Percentiles rank a stretch among this genome's conserved stretches.
Conservation (phyloP, 2,797 vertebrate genomes). For the Phataginus tricuspis region DNA sequence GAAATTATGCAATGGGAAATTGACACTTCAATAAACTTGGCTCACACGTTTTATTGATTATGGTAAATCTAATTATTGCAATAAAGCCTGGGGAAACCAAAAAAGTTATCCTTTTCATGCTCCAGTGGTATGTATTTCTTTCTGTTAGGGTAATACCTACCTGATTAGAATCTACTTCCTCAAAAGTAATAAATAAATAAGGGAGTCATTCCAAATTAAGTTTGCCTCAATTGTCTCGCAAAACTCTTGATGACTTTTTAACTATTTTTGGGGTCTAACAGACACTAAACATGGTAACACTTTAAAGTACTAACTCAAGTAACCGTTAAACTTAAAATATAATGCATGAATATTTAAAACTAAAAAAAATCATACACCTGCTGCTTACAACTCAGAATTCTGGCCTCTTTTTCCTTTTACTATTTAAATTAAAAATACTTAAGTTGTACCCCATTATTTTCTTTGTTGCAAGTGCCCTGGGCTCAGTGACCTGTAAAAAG, state of each 20-base stretch:
- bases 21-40: constrained; percentile 85
- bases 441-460: neutral
- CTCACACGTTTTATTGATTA: constrained; percentile 88
- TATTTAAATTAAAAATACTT: constrained; percentile 18
- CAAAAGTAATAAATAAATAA: constrained; percentile 60
- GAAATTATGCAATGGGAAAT: constrained; percentile 89
- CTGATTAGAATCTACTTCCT: constrained; percentile 46
- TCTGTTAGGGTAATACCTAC: constrained; percentile 61
- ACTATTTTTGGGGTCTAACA: constrained; percentile 1
- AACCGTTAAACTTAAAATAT: constrained; percentile 45
- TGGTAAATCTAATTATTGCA: constrained; percentile 86
- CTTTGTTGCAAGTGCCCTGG: constrained; percentile 6
- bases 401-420: neutral
- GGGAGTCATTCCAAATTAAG: constrained; percentile 8
- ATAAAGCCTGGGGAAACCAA: constrained; percentile 79
- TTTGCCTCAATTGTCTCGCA: constrained; percentile 41
- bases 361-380: neutral
- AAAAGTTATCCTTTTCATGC: constrained; percentile 73
- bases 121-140: constrained; percentile 72
- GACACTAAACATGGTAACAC: neutral
- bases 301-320: constrained; percentile 17
- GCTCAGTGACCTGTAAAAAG: constrained; percentile 44
- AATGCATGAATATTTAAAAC: neutral
- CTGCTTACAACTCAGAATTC: neutral
- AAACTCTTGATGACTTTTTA: constrained; percentile 41